These are phyloP conservation scores for Meriones unguiculatus DNA, from an alignment of 2,113 vertebrate genomes.

Conservation along the genomic window DNA sequence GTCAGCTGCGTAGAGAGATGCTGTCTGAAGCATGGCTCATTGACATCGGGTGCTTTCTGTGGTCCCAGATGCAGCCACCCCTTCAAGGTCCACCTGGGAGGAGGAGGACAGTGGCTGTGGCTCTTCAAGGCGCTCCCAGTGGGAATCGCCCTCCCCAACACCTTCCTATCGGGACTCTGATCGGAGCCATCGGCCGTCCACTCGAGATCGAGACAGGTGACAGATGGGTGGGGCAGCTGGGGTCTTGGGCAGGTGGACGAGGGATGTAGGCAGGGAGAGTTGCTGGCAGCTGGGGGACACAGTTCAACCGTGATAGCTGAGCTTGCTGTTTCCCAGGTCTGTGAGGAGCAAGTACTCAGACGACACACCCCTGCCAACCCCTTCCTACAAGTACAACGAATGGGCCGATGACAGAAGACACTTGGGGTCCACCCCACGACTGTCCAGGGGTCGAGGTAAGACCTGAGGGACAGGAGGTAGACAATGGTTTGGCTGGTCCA, in stretches of 20 bases:
- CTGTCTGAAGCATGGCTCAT: conserved; percentile 66
- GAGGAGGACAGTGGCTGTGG: conserved; percentile 94
- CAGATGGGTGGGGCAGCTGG: conserved; percentile 70
- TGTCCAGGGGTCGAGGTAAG: conserved; percentile 96
- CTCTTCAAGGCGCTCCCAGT: conserved; percentile 92
- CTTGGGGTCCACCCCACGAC: conserved; percentile 94
- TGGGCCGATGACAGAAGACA: conserved; percentile 97
- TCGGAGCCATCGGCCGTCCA: conserved; percentile 88
- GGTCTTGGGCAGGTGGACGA: not conserved
- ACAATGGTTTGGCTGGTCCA: not conserved
- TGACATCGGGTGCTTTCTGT: conserved; percentile 59
- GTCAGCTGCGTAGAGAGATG: not conserved
- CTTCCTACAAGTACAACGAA: conserved; percentile 98
- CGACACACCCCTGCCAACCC: conserved; percentile 95
- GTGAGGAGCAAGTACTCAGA: conserved; percentile 92
- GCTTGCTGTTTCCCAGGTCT: conserved; percentile 88
- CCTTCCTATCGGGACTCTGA: conserved; percentile 93
- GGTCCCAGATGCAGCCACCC: conserved; percentile 92
- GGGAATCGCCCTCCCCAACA: conserved; percentile 96
- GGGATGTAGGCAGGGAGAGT: not conserved
- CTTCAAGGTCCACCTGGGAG: conserved; percentile 97
- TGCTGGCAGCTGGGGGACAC: not conserved
- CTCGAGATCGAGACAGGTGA: conserved; percentile 91
- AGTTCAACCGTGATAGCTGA: not conserved
- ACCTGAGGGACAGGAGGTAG: not conserved